These are phyloP conservation scores for Pimpla rufipes DNA, from an alignment of 2,888 invertebrate species.

Conservation along the genomic window DNA sequence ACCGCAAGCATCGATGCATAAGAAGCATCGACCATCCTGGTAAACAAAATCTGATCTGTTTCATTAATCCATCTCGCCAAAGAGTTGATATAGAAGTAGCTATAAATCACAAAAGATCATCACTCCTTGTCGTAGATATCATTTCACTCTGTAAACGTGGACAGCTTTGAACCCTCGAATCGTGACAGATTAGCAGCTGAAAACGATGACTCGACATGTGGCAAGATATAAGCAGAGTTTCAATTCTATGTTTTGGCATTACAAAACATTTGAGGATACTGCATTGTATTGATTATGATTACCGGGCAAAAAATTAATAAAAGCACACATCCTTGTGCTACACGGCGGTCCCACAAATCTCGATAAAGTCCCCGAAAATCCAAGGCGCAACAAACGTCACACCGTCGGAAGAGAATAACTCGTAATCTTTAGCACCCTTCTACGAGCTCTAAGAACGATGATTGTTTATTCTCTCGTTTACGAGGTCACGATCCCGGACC, in stretches of 20 bases:
- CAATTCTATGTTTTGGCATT: background rate
- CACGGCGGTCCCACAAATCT: conserved; percentile 40
- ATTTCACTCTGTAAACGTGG: background rate
- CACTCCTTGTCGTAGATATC: background rate
- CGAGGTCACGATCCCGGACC: conserved; percentile 57
- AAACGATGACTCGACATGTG: background rate
- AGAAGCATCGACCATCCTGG: background rate
- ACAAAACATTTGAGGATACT: background rate
- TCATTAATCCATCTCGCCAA: background rate
- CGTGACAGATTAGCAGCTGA: background rate
- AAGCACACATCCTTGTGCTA: background rate
- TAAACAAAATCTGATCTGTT: background rate
- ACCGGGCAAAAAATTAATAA: background rate
- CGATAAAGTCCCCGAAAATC: conserved; percentile 54
- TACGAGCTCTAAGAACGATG: conserved; percentile 16
- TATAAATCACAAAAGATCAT: background rate
- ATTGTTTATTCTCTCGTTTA: conserved; percentile 54
- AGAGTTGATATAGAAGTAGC: background rate
- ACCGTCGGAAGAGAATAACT: conserved; percentile 22
- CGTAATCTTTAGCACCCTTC: conserved; percentile 41
- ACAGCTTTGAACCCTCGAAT: conserved; percentile 1
- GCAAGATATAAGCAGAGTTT: too few species aligned
- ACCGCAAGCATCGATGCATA: background rate
- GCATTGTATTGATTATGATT: conserved; percentile 15
- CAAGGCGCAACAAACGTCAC: conserved; percentile 23